Evolutionary conservation across 2,888 invertebrate genomes (phyloP), one percentile per base, ranked within the genome.

Genomic region (Erebia aethiops): DNA sequence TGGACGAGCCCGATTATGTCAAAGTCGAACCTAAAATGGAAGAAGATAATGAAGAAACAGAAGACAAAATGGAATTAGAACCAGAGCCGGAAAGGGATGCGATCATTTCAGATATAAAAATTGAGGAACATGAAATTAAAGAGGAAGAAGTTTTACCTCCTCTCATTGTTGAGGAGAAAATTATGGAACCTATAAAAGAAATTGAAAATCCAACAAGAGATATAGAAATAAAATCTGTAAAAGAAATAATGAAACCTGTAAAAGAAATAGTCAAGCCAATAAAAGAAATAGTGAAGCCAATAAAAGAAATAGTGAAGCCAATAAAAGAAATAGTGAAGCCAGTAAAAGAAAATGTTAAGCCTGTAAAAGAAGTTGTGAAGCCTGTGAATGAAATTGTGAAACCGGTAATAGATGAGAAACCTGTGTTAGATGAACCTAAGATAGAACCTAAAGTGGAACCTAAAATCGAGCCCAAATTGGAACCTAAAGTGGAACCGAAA

Each of bases 1-100:
- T 90, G 10, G 92, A 92, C 73, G 92, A 92, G 72, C 87, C 88
- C 7, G 91, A 91, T 76, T 90, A 81, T 74, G 82, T 84, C 61
- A 86, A 87, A 80, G 62, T 79, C 14, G 90, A 89, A 75, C 78
- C 81, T 9, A 76, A 76, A 51, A 52, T 78, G 60, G 84, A 85
- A 70, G 82, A 85, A 57, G 72, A 70, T 43, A n/a, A 67, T n/a
- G 71, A 71, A 57, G 49, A 70, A n/a, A 35, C 70, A 1, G 71
- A 73, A 41, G 52, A 66, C 5, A 69, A 75, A 61, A 71, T 73
- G 14, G 74, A 75, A n/a, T 70, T 71, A 43, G 51, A 74, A 54
- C 74, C 74, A 0, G 76, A 77, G 5, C 58, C 71, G 8, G 77
- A 68, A 60, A 21, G 54, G 4, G 41, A 69, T 60, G 9, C 21